These are phyloP conservation scores for Sinotaia quadrata DNA, from an alignment of 2,888 invertebrate species.

Conservation along the genomic window DNA sequence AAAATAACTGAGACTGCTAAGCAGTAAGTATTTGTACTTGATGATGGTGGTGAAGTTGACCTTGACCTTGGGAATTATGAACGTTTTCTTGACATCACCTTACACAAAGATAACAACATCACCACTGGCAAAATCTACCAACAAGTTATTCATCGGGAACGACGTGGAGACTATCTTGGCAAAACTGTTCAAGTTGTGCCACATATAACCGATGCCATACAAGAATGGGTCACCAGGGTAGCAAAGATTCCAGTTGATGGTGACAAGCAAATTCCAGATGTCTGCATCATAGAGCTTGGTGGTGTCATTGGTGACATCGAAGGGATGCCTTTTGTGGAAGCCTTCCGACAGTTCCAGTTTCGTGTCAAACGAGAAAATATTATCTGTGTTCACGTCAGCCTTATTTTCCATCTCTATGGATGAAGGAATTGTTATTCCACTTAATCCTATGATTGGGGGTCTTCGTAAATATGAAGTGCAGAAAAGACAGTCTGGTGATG, in stretches of 20 bases:
- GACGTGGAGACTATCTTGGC: slow-evolving; percentile 95
- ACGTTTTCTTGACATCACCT: slow-evolving; percentile 93
- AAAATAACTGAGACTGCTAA: no score
- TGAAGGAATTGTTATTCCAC: no score
- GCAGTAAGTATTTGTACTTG: slow-evolving; percentile 98
- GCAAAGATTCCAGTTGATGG: slow-evolving; percentile 85
- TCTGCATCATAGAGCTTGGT: slow-evolving; percentile 82
- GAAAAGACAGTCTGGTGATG: no score
- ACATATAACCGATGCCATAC: slow-evolving; percentile 97
- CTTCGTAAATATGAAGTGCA: no score
- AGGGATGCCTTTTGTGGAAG: slow-evolving; percentile 99
- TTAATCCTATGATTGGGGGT: slow-evolving; percentile 90
- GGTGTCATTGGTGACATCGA: slow-evolving; percentile 99
- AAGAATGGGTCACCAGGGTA: slow-evolving; percentile 97
- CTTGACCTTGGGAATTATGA: slow-evolving; percentile 99
- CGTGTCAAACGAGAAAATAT: slow-evolving; percentile 93
- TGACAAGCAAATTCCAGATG: slow-evolving; percentile 76
- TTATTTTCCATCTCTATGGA: slow-evolving; percentile 95
- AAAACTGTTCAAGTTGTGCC: slow-evolving; percentile 99
- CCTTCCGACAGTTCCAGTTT: slow-evolving; percentile 97
- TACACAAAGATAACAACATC: slow-evolving; percentile 97
- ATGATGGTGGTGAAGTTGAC: slow-evolving; percentile 99
- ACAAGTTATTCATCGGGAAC: slow-evolving; percentile 92
- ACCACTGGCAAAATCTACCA: slow-evolving; percentile 99
- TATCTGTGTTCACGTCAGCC: slow-evolving; percentile 96